A percentile compares a stretch with the other conserved stretches of the same genome.
Evolutionary conservation across 2,797 vertebrate species (phyloP).

Genomic region (Serranus cabrilla): DNA sequence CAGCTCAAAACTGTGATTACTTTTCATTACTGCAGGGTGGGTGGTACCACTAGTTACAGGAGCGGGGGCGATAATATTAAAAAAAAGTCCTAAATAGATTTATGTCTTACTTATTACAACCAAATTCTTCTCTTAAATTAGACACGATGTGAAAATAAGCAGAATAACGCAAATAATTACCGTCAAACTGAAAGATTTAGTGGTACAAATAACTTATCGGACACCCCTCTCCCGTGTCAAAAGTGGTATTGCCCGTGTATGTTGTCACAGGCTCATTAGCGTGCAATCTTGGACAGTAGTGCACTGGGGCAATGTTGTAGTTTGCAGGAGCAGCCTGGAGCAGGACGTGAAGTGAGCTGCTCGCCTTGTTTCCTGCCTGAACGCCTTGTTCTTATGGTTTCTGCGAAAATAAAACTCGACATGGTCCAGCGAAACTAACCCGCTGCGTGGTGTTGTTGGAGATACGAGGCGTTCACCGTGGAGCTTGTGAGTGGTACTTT

Average conservation of each 20-base stretch:
- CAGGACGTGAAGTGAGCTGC: constrained; percentile 50
- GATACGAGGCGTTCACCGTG: constrained; percentile 47
- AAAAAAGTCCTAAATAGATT: not conserved
- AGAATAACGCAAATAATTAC: fast-evolving
- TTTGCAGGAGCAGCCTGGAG: constrained; percentile 53
- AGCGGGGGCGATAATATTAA: not conserved
- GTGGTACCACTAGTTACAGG: constrained; percentile 31
- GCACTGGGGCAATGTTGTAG: constrained; percentile 67
- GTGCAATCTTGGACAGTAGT: constrained; percentile 66
- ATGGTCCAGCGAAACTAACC: constrained; percentile 63
- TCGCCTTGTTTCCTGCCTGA: constrained; percentile 40
- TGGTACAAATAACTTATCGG: not conserved
- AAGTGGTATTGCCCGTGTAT: constrained; percentile 58
- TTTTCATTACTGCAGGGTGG: constrained; percentile 75
- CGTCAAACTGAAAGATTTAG: fast-evolving
- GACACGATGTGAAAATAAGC: fast-evolving
- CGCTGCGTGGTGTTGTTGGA: constrained; percentile 37
- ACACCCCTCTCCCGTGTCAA: not conserved
- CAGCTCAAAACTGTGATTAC: constrained; percentile 74
- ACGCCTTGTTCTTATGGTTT: constrained; percentile 26
- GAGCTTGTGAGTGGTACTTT: constrained; percentile 76
- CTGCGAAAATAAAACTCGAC: constrained; percentile 31
- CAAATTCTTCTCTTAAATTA: fast-evolving
- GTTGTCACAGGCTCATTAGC: constrained; percentile 77
- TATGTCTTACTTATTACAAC: fast-evolving